A percentile compares a stretch with the other conserved stretches of the same genome.
Evolutionary conservation across 2,113 vertebrate species (phyloP).

Genomic region (Aplodontia rufa): DNA sequence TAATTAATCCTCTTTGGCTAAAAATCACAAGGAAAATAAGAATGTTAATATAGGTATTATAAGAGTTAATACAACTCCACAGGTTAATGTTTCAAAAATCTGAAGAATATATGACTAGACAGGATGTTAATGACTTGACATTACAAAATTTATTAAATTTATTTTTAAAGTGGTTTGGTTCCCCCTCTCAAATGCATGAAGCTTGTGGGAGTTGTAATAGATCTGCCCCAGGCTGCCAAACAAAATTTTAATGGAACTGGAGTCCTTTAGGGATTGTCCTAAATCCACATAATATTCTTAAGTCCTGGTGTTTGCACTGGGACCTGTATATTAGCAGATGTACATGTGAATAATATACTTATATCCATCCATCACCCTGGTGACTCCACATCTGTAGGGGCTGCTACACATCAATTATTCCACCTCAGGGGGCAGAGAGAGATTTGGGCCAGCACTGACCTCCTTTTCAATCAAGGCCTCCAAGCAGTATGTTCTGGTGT

Average conservation of each 20-base stretch:
- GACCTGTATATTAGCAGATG: constrained; percentile 66
- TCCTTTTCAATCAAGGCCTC: constrained; percentile 70
- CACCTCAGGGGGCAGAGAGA: constrained; percentile 45
- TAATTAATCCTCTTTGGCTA: constrained; percentile 61
- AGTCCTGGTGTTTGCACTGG: constrained; percentile 68
- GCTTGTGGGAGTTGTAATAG: constrained; percentile 64
- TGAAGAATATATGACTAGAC: constrained; percentile 48
- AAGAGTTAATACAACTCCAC: constrained; percentile 46
- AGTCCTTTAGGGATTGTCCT: constrained; percentile 76
- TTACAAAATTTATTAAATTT: constrained; percentile 73
- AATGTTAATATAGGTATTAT: constrained; percentile 43
- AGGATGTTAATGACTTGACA: constrained; percentile 73
- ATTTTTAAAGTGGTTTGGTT: constrained; percentile 73
- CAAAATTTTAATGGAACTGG: constrained; percentile 76
- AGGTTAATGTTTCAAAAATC: constrained; percentile 61
- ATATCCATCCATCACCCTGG: constrained; percentile 48
- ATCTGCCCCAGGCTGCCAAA: constrained; percentile 63
- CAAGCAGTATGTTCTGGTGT: constrained; percentile 46
- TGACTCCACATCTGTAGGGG: constrained; percentile 67
- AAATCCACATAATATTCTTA: constrained; percentile 76
- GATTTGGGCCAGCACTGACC: constrained; percentile 53
- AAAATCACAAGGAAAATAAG: constrained; percentile 47
- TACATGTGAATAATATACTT: constrained; percentile 69
- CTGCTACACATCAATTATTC: constrained; percentile 61
- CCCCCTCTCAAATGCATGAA: constrained; percentile 66